These are phyloP conservation scores for Pterocles orientalis DNA, from an alignment of 2,113 vertebrate genomes.

Conservation along the genomic window DNA sequence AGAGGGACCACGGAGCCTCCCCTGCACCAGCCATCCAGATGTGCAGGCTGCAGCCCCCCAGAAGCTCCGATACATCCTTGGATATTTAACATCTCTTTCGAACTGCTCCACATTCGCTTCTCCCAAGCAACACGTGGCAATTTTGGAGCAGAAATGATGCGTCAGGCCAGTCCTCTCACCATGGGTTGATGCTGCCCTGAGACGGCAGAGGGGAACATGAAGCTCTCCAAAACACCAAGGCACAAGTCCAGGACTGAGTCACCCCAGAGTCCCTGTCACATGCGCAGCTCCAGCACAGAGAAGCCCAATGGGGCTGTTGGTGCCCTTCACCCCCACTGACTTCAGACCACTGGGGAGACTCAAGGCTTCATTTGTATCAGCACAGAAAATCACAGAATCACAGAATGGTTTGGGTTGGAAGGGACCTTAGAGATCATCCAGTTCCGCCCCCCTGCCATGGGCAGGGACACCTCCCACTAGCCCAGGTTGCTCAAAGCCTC, in stretches of 20 bases:
- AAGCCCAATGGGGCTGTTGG: neutral
- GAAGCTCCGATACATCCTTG: neutral
- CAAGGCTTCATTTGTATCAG: neutral
- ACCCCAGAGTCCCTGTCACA: neutral
- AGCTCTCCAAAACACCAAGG: neutral
- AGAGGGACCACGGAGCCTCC: neutral
- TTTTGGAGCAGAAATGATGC: neutral
- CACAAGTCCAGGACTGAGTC: neutral
- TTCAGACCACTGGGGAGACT: neutral
- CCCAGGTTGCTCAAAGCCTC: too few relatives aligned
- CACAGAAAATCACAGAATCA: neutral
- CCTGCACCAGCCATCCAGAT: fast-evolving
- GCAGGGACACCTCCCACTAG: too few relatives aligned
- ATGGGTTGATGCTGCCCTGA: neutral
- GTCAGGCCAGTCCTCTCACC: neutral
- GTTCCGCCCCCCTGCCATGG: too few relatives aligned
- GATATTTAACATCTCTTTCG: neutral
- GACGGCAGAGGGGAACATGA: neutral
- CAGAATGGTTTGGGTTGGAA: too few relatives aligned
- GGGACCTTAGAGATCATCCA: too few relatives aligned
- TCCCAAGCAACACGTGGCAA: fast-evolving
- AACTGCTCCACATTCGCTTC: neutral
- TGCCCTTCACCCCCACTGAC: neutral
- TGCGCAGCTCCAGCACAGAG: neutral
- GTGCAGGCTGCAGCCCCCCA: neutral